These are phyloP conservation scores for Egretta garzetta DNA, from an alignment of 2,113 vertebrate genomes.

Conservation along the genomic window DNA sequence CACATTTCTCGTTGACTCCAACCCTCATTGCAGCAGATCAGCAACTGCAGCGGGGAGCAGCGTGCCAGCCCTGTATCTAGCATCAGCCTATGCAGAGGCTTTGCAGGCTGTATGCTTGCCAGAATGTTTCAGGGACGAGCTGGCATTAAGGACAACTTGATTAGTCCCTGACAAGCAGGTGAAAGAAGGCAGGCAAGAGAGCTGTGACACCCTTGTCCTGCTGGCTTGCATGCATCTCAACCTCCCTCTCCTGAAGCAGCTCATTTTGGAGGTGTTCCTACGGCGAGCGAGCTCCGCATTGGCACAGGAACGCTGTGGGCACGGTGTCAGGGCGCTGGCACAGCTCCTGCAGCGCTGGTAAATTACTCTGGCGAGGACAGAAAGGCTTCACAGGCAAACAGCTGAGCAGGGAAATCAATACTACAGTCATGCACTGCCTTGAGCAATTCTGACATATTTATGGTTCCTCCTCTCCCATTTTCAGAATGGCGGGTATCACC, in stretches of 20 bases:
- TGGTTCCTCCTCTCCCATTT: fast-evolving
- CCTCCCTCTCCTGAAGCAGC: neutral
- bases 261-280: neutral
- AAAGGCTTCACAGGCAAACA: neutral
- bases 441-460: neutral
- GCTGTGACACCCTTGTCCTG: neutral
- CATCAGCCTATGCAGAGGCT: neutral
- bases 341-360: neutral
- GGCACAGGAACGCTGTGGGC: neutral
- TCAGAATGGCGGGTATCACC: fast-evolving
- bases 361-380: neutral
- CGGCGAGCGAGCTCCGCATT: fast-evolving
- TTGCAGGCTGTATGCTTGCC: neutral
- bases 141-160: slow-evolving; percentile 16
- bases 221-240: neutral
- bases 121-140: neutral
- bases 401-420: slow-evolving; percentile 26
- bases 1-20: slow-evolving; percentile 7
- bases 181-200: neutral
- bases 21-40: neutral
- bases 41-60: neutral
- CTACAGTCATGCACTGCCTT: neutral
- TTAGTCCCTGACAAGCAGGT: neutral
- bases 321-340: neutral
- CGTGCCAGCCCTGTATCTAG: neutral